Evolutionary conservation across 1,140 invertebrate species (phyloP).

Genomic region (Palaemon carinicauda): DNA sequence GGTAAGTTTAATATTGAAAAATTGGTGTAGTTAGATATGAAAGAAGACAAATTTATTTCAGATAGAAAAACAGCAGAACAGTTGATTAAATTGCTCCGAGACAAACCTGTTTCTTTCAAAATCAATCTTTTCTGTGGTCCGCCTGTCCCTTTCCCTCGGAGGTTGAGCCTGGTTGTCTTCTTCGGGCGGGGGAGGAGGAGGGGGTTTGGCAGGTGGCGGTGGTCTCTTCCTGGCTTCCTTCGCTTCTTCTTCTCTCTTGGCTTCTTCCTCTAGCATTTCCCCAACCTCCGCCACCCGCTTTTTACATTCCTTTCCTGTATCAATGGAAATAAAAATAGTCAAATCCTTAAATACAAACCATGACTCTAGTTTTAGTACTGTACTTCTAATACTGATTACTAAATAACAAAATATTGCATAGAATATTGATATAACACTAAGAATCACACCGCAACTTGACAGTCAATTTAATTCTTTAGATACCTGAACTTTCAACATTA

Average conservation of each 20-base stretch:
- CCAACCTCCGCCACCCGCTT: slow-evolving; percentile 58
- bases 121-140: slow-evolving; percentile 23
- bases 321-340: not conserved
- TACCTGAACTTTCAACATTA: no score
- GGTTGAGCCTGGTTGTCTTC: slow-evolving; percentile 21
- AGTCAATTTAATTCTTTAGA: no score
- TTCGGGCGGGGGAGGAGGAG: slow-evolving; percentile 37
- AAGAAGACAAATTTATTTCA: no score
- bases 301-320: slow-evolving; percentile 68
- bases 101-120: slow-evolving; percentile 43
- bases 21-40: no score
- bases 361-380: no score
- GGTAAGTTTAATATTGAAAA: no score
- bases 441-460: no score
- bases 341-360: not conserved
- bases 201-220: slow-evolving; percentile 41
- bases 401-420: no score
- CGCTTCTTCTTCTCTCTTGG: slow-evolving; percentile 58
- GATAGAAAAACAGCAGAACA: no score
- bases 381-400: not conserved
- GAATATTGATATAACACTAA: no score
- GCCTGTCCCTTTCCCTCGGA: slow-evolving; percentile 34
- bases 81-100: not conserved
- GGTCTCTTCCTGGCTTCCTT: slow-evolving; percentile 58
- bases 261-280: slow-evolving; percentile 60